Evolutionary conservation across 2,113 vertebrate genomes (phyloP), one percentile per base, ranked within the genome.

Genomic region (Heliornis fulica): DNA sequence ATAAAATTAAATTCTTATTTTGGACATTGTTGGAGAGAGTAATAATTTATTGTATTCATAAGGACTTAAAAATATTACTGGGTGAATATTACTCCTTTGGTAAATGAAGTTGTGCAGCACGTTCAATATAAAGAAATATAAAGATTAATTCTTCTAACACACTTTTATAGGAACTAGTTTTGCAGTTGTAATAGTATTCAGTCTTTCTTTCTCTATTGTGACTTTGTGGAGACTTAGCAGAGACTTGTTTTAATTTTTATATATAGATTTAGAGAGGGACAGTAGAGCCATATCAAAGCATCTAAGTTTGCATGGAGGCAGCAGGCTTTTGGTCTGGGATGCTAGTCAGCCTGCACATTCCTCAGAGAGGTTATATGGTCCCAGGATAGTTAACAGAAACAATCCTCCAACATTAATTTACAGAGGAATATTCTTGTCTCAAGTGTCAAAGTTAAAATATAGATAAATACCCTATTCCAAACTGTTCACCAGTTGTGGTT

Each of bases 281-380:
- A 77, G 14, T 22, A 29, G 32, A 34, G 16, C 15, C 75, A 36
- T 5, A 25, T 14, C 8, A 64, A 76, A 71, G 10, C 16, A 32
- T 9, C 0, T 19, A 20, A 13, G 12, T 21, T 46, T 43, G 4
- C 18, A 32, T 17, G n/a, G 22, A 65, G 1, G 4, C 23, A 83
- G n/a, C 7, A 59, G 15, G 9, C 2, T 4, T 15, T 36, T 36
- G 43, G 5, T 1, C 15, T 48, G n/a, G 34, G 4, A 50, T 7
- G 4, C 5, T n/a, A 72, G 16, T 45, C 36, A 71, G 13, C 5
- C 36, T 69, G 12, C 11, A 50, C 4, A 11, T 83, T 64, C n/a
- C 28, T 36, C 31, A 69, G 23, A 61, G 29, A 54, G 2, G 5
- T 43, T 50, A 15, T 19, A 80, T 3, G 2, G 5, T 83, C 19